Percentiles rank a stretch among this genome's conserved stretches.
Evolutionary conservation across 2,797 vertebrate genomes (phyloP).

Genomic region (Tapirus indicus): DNA sequence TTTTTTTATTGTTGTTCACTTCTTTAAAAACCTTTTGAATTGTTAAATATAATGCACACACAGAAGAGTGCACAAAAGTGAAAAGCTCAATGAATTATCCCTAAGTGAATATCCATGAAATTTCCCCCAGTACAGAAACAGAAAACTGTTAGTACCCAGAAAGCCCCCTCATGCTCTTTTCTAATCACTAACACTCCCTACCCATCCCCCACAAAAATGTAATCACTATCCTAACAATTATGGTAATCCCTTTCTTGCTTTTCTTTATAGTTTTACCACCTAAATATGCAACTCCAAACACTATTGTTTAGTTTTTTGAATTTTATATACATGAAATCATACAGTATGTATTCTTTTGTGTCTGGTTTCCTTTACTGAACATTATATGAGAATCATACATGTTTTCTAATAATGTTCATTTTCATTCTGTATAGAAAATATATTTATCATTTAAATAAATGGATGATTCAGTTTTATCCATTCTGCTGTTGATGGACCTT

Average conservation of each 20-base stretch:
- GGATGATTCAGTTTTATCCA: neutral
- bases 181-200: neutral
- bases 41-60: constrained; percentile 27
- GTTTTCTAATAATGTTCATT: constrained; percentile 12
- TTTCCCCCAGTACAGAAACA: constrained; percentile 18
- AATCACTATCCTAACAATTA: constrained; percentile 10
- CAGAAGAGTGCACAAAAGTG: neutral
- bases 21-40: neutral
- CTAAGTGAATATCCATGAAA: neutral
- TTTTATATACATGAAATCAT: constrained; percentile 18
- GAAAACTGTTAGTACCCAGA: neutral
- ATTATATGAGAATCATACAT: neutral
- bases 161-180: neutral
- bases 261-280: constrained; percentile 40
- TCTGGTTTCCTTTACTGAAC: neutral
- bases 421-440: constrained; percentile 16
- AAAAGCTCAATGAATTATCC: constrained; percentile 40
- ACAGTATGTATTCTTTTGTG: constrained; percentile 10
- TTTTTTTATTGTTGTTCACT: neutral
- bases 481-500: neutral
- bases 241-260: neutral
- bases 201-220: neutral
- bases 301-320: neutral
- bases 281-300: neutral
- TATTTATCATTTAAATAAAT: constrained; percentile 49